Conservation (phyloP, 2,797 vertebrate species). For the Hemitrygon akajei region DNA sequence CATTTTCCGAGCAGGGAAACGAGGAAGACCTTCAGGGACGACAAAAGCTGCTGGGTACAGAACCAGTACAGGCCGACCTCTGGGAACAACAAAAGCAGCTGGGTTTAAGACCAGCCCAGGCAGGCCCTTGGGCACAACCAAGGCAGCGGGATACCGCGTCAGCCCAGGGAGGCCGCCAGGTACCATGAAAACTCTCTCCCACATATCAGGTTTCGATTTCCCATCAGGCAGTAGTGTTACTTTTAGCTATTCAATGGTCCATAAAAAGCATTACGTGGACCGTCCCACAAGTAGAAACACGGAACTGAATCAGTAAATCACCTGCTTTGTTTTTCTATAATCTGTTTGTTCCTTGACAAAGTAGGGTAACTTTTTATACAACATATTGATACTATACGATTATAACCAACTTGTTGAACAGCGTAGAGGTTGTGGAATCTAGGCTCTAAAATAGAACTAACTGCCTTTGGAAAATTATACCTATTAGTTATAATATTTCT, state of each 20-base stretch:
- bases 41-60: constrained; percentile 94
- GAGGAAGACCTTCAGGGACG: constrained; percentile 87
- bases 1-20: constrained; percentile 78
- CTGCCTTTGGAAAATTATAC: background rate
- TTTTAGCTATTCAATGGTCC: constrained; percentile 82
- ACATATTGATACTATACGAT: background rate
- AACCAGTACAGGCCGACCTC: constrained; percentile 92
- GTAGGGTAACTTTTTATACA: constrained; percentile 25
- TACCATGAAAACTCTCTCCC: constrained; percentile 93
- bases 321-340: constrained; percentile 16
- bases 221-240: constrained; percentile 75
- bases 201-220: constrained; percentile 85
- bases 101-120: constrained; percentile 98
- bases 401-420: background rate
- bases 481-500: background rate
- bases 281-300: constrained; percentile 74
- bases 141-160: constrained; percentile 95
- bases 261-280: constrained; percentile 73
- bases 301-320: constrained; percentile 60
- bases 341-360: background rate
- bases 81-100: constrained; percentile 93
- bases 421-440: background rate
- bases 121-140: constrained; percentile 88
- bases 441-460: background rate
- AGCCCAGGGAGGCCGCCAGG: constrained; percentile 94